Conservation (phyloP, 2,888 invertebrate genomes). For the Phengaris alcon region DNA sequence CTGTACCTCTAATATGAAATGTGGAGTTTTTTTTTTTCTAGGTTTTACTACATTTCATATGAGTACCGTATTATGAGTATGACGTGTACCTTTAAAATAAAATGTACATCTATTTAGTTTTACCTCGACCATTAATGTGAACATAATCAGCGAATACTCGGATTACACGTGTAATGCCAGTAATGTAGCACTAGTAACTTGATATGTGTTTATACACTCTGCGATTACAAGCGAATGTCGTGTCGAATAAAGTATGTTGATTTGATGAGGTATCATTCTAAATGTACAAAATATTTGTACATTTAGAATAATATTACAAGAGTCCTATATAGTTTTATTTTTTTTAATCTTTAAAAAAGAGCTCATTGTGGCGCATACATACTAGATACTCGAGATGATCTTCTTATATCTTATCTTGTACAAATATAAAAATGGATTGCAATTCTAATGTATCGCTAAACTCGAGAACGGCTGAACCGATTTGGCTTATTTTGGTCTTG, state of each 20-base stretch:
- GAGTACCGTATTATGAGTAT: neutral
- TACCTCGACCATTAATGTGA: neutral
- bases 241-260: neutral
- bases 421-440: no score
- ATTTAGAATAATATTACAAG: no score
- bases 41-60: neutral
- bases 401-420: no score
- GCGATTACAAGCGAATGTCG: neutral
- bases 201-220: slow-evolving; percentile 12
- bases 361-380: no score
- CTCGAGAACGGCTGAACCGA: no score
- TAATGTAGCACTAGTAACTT: slow-evolving; percentile 18
- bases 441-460: no score
- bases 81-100: neutral
- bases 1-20: neutral
- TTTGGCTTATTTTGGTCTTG: no score
- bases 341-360: no score
- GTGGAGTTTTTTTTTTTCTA: neutral
- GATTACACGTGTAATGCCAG: slow-evolving; percentile 5
- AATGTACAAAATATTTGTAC: no score
- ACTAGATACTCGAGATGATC: no score
- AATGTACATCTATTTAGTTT: neutral
- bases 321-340: no score
- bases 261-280: no score
- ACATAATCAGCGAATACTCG: neutral